A percentile compares a stretch with the other conserved stretches of the same genome.
These are phyloP conservation scores for Sturmia bella DNA, from an alignment of 2,888 invertebrate genomes.

Conservation along the genomic window DNA sequence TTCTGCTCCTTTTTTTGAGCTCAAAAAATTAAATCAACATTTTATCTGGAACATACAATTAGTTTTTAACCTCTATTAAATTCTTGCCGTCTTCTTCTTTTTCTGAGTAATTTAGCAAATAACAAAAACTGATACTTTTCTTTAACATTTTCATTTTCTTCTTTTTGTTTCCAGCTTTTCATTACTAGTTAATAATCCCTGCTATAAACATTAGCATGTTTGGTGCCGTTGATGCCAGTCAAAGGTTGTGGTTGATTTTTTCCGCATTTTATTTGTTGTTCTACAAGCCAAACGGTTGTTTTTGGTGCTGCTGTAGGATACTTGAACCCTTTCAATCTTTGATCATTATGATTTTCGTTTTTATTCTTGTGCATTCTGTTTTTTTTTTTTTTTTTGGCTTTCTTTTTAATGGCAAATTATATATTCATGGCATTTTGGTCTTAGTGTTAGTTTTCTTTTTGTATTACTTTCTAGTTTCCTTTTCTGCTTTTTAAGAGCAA, in stretches of 20 bases:
- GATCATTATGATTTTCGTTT: slow-evolving; percentile 42
- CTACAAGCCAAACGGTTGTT: background rate
- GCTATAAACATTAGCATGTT: slow-evolving; percentile 41
- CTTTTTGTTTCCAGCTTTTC: slow-evolving; percentile 7
- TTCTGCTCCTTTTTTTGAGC: background rate
- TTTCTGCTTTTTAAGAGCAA: slow-evolving; percentile 8
- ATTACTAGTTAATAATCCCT: slow-evolving; percentile 46
- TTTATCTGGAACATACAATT: slow-evolving; percentile 68
- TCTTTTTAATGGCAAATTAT: slow-evolving; percentile 49
- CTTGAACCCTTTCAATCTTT: slow-evolving; percentile 58
- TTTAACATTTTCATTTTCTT: background rate
- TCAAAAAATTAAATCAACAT: slow-evolving; percentile 61
- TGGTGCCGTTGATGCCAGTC: slow-evolving; percentile 30
- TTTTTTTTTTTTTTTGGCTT: background rate
- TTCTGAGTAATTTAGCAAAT: slow-evolving; percentile 51
- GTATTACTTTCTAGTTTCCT: slow-evolving; percentile 25
- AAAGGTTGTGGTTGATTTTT: slow-evolving; percentile 45
- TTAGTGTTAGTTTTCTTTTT: slow-evolving; percentile 39
- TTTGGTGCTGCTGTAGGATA: background rate
- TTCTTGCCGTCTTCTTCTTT: slow-evolving; percentile 36
- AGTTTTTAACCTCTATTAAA: slow-evolving; percentile 69
- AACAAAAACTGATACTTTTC: slow-evolving; percentile 58
- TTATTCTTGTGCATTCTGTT: slow-evolving; percentile 4
- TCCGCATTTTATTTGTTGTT: background rate
- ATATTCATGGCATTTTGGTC: slow-evolving; percentile 62